Base-by-base conservation (phyloP, 1,140 invertebrate species). In the Hestina assimilis region DNA sequence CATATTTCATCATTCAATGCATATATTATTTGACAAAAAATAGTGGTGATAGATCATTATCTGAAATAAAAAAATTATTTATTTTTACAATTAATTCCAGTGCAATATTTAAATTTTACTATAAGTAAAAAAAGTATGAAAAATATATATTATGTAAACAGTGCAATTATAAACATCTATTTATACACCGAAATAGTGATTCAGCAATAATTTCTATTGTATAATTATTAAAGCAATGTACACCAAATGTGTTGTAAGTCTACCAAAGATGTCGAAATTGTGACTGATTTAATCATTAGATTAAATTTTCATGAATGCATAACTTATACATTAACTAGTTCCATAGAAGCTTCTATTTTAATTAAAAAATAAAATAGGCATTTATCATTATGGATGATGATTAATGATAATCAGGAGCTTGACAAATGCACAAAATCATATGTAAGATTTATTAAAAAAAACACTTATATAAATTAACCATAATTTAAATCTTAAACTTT, bases 81-180 rank as follows among this genome's bases (percentile, higher is more conserved):
- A 66, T 69, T 69, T 72, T 72, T 72, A 70, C 72, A 68, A 67
- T 67, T 63, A 74, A 74, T 72, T 67, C 75, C 83, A 79, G 83
- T 86, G 83, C 83, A 86, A 86, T 86, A 86, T 79, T 69, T 79
- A 82, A 82, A 73, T 74, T 82, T 87, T 87, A 84, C 83, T 87
- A 51, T 80, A 84, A 87, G 83, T 84, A 80, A 86, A 83, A 73
- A 51, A 69, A 76, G 42, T 26, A 42, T 26, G 65, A 67, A 76
- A 68, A 59, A 63, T 69, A 68, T 79, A 68, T 78, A 63, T 71
- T 66, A 75, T 73, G 47, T 73, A 68, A 75, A 57, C 73, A 69
- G 83, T 87, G 81, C 83, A 84, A 84, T 84, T 83, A 67, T 72
- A 71, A 50, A 66, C 64, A 68, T 59, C 57, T 71, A 63, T 66